These are phyloP conservation scores for Aulostomus chinensis DNA, from an alignment of 2,797 vertebrate species.

Conservation along the genomic window DNA sequence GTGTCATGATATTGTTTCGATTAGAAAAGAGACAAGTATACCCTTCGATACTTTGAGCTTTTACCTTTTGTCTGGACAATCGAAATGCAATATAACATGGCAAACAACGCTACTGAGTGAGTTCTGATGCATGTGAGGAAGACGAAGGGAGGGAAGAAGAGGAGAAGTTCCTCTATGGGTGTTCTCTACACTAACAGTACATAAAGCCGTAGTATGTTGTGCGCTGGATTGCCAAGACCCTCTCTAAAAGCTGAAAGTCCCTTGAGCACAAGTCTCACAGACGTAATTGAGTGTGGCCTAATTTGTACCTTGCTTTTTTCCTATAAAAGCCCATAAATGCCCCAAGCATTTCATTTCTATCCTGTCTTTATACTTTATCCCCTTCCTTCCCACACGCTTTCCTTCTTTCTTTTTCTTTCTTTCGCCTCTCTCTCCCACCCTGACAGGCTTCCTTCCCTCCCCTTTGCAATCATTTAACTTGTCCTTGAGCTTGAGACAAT, in stretches of 20 bases:
- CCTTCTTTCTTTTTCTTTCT: conserved; percentile 35
- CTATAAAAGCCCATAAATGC: conserved; percentile 76
- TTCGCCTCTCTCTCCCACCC: conserved; percentile 45
- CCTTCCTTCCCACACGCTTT: conserved; percentile 48
- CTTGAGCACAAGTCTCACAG: conserved; percentile 66
- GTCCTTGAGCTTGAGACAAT: conserved; percentile 39
- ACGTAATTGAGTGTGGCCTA: conserved; percentile 79
- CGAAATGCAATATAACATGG: no score
- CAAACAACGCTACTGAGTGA: no score
- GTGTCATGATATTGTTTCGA: no score
- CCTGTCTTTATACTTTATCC: conserved; percentile 62
- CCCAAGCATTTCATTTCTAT: conserved; percentile 66
- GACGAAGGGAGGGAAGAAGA: neutral
- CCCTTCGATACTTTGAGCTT: no score
- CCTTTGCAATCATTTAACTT: conserved; percentile 43
- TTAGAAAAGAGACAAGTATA: no score
- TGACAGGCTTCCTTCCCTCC: conserved; percentile 58
- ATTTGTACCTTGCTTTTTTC: conserved; percentile 74
- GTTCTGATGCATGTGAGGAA: no score
- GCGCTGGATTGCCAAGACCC: conserved; percentile 61
- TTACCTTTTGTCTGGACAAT: no score
- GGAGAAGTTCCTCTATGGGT: conserved; percentile 3
- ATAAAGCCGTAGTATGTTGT: conserved; percentile 56
- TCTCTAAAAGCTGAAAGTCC: conserved; percentile 73
- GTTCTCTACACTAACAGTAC: conserved; percentile 32